Conservation (phyloP, 2,888 invertebrate genomes). For the Andrena flavipes region DNA sequence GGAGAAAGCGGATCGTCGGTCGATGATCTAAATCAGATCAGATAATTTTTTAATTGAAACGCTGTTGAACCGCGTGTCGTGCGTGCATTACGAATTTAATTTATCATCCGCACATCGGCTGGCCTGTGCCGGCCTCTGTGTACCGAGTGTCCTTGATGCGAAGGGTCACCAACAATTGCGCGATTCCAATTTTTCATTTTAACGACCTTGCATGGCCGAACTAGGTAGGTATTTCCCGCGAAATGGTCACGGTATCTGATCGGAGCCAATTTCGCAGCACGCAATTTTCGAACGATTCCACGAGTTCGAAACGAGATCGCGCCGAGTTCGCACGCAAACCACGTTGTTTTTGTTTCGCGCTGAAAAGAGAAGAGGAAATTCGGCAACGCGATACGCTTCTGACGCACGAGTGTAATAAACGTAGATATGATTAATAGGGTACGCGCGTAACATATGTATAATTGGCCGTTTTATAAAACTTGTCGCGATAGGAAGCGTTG, state of each 20-base stretch:
- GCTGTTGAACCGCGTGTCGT: not conserved
- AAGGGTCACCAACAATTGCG: conserved; percentile 46
- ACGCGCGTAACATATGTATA: conserved; percentile 3
- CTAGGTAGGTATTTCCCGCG: conserved; percentile 4
- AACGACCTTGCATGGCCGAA: conserved; percentile 22
- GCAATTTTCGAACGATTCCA: conserved; percentile 27
- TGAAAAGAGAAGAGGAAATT: conserved; percentile 22
- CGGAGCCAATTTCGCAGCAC: conserved; percentile 15
- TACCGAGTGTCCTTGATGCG: conserved; percentile 19
- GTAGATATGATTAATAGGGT: not conserved
- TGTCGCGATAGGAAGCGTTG: not conserved
- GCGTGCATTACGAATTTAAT: not conserved
- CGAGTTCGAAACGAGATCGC: not conserved
- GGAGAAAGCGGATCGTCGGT: not conserved
- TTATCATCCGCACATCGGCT: not conserved
- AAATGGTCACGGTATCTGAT: conserved; percentile 56
- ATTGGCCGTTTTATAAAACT: conserved; percentile 22
- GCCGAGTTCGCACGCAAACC: not conserved
- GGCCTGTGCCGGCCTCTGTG: not conserved
- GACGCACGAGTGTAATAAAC: conserved; percentile 53
- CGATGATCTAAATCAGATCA: not conserved
- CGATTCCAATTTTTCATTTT: conserved; percentile 54
- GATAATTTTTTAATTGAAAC: not conserved
- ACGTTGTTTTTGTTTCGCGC: not conserved
- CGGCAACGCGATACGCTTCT: conserved; percentile 40